phyloP scores from a whole-genome alignment of 1,140 invertebrate species.

The Drosophila yakuba region DNA sequence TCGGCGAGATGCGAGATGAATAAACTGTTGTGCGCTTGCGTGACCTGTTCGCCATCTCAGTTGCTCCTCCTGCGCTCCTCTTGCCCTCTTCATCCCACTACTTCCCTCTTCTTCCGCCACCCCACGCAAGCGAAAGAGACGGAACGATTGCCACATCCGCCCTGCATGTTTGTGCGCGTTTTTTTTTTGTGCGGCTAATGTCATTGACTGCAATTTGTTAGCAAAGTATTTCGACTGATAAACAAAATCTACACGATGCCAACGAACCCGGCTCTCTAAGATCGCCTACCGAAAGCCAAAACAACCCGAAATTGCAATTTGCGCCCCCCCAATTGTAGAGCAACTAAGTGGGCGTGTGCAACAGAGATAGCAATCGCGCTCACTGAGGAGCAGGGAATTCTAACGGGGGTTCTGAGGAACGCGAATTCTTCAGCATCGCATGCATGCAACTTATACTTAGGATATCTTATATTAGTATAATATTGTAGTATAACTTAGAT shows the following conservation, averaged over 20 bases:
- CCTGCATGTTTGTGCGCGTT: slow-evolving; percentile 33
- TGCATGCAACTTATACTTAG: no score
- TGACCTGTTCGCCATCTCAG: slow-evolving; percentile 61
- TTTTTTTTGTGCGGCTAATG: slow-evolving; percentile 44
- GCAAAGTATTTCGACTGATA: slow-evolving; percentile 82
- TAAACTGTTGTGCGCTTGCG: slow-evolving; percentile 78
- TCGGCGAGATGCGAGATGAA: slow-evolving; percentile 69
- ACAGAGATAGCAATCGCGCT: slow-evolving; percentile 15
- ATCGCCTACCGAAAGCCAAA: slow-evolving; percentile 31
- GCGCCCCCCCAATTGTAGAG: slow-evolving; percentile 59
- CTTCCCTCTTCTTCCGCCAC: slow-evolving; percentile 13
- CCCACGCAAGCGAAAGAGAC: slow-evolving; percentile 36
- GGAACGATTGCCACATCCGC: slow-evolving; percentile 52
- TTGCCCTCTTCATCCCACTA: no score
- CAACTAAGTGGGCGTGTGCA: slow-evolving; percentile 22
- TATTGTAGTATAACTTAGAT: no score
- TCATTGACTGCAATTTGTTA: slow-evolving; percentile 84
- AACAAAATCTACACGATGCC: slow-evolving; percentile 77
- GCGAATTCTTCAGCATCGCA: background rate
- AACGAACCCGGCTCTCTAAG: slow-evolving; percentile 60
- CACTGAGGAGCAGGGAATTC: slow-evolving; percentile 1
- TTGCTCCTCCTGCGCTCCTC: slow-evolving; percentile 1
- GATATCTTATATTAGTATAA: no score
- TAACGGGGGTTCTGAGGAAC: no score
- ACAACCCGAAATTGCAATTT: slow-evolving; percentile 54